A percentile compares a stretch with the other conserved stretches of the same genome.
Evolutionary conservation across 2,888 invertebrate species (phyloP).

Genomic region (Drosophila percnosoma): DNA sequence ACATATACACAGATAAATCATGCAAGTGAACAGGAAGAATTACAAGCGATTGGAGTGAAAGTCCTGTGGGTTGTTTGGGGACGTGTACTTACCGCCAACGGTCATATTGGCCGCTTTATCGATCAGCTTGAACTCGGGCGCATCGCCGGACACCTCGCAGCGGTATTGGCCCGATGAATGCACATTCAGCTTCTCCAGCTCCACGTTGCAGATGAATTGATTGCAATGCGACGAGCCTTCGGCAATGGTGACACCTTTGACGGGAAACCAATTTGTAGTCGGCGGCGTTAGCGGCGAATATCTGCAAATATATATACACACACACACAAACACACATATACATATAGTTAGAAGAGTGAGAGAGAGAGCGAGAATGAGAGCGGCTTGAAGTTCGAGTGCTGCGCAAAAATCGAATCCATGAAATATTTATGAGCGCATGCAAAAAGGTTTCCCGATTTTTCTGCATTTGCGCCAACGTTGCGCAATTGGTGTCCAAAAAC

Average conservation of each 20-base stretch:
- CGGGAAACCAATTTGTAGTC: slow-evolving; percentile 84
- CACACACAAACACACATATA: neutral
- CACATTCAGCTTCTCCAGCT: slow-evolving; percentile 82
- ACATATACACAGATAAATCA: slow-evolving; percentile 59
- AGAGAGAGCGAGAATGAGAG: slow-evolving; percentile 2
- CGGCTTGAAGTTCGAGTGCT: slow-evolving; percentile 59
- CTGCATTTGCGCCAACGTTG: slow-evolving; percentile 56
- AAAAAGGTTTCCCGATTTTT: slow-evolving; percentile 59
- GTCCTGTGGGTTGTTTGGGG: neutral
- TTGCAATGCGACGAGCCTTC: slow-evolving; percentile 84
- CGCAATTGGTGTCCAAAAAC: slow-evolving; percentile 58
- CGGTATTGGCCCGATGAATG: slow-evolving; percentile 86
- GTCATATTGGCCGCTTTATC: slow-evolving; percentile 87
- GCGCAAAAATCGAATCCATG: slow-evolving; percentile 73
- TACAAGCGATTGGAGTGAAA: neutral
- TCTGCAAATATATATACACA: slow-evolving; percentile 73
- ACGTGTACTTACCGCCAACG: slow-evolving; percentile 86
- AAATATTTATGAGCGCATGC: slow-evolving; percentile 77
- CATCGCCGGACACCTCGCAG: slow-evolving; percentile 88
- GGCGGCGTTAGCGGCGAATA: slow-evolving; percentile 84
- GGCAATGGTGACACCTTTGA: slow-evolving; percentile 84
- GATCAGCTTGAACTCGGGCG: slow-evolving; percentile 87
- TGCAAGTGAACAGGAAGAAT: slow-evolving; percentile 30
- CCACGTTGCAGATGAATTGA: slow-evolving; percentile 84
- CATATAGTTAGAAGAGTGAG: neutral